A percentile compares a stretch with the other conserved stretches of the same genome.
phyloP scores from a whole-genome alignment of 2,113 vertebrate genomes.

The Heteronetta atricapilla region DNA sequence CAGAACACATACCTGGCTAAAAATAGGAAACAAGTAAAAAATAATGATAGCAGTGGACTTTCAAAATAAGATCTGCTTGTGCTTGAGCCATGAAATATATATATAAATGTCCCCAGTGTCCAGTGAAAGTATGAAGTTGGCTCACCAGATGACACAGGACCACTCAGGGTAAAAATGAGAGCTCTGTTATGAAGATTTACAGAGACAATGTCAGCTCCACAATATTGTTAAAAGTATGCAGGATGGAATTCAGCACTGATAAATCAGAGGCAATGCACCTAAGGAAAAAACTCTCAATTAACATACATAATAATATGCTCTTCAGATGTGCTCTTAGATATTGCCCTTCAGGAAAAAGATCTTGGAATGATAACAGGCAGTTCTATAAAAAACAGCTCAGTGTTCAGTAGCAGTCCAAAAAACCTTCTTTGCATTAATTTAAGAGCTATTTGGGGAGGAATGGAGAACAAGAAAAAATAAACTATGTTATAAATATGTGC shows the following conservation, averaged over 20 bases:
- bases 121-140: background rate
- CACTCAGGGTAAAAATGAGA: background rate
- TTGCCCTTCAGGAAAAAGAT: background rate
- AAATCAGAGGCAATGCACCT: background rate
- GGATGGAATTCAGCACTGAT: background rate
- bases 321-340: background rate
- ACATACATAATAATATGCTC: background rate
- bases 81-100: background rate
- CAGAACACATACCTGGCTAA: background rate
- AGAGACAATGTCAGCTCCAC: background rate
- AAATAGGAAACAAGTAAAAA: background rate
- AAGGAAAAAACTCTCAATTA: background rate
- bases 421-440: background rate
- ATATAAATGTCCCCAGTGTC: background rate
- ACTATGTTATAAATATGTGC: background rate
- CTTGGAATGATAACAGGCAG: background rate
- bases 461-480: background rate
- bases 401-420: background rate
- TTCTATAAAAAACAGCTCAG: background rate
- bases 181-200: background rate
- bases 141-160: background rate
- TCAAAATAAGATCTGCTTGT: background rate
- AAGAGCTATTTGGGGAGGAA: background rate
- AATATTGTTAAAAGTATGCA: background rate
- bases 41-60: background rate